Evolutionary conservation across 2,888 invertebrate genomes (phyloP).

Genomic region (Amblyjoppa fuscipennis): DNA sequence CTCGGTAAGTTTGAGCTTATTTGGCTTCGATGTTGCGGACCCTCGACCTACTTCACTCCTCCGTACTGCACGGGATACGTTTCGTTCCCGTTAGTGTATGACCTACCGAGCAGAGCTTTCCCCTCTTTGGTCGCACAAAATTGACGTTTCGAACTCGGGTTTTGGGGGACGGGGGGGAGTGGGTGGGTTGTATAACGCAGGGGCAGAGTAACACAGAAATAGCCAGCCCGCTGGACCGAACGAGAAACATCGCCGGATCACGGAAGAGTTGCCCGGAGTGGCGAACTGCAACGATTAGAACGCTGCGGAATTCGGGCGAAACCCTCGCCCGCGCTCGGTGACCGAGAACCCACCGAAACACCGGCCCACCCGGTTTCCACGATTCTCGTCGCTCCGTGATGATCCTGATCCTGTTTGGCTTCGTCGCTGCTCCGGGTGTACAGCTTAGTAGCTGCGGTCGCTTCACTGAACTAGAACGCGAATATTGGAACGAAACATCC

Average conservation of each 20-base stretch:
- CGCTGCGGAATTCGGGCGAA: conserved; percentile 33
- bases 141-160: conserved; percentile 36
- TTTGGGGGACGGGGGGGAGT: not conserved
- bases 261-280: not conserved
- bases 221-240: conserved; percentile 27
- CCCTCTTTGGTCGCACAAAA: conserved; percentile 32
- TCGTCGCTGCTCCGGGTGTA: conserved; percentile 8
- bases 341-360: conserved; percentile 36
- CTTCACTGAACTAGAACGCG: conserved; percentile 7
- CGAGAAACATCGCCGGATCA: conserved; percentile 4
- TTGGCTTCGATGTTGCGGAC: conserved; percentile 35
- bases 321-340: not conserved
- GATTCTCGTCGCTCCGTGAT: conserved; percentile 20
- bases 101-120: conserved; percentile 9
- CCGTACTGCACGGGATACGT: conserved; percentile 31
- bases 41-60: conserved; percentile 32
- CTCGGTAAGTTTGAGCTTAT: conserved; percentile 54
- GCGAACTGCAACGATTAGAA: conserved; percentile 36
- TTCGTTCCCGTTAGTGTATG: conserved; percentile 24
- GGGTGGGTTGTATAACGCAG: not conserved
- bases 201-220: conserved; percentile 22
- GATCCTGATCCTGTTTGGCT: conserved; percentile 24
- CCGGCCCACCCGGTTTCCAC: conserved; percentile 3
- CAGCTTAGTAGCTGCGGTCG: conserved; percentile 14
- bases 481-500: conserved; percentile 13